A percentile compares a stretch with the other conserved stretches of the same genome.
These are phyloP conservation scores for Cynaeus angustus DNA, from an alignment of 2,888 invertebrate genomes.

Conservation along the genomic window DNA sequence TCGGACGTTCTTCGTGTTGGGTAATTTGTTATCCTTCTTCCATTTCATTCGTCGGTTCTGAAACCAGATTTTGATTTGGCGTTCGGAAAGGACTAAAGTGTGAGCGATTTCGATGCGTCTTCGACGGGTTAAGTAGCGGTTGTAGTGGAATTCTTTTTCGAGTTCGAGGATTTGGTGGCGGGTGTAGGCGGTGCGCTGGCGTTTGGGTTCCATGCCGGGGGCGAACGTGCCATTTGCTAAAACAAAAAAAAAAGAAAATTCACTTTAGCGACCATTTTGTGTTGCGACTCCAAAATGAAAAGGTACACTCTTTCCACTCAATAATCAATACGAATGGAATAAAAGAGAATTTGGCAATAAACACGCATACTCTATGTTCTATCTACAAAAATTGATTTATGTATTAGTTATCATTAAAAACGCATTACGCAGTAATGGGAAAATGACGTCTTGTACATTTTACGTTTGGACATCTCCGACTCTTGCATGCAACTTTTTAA, in stretches of 20 bases:
- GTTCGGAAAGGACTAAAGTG: constrained; percentile 92
- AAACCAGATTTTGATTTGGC: constrained; percentile 94
- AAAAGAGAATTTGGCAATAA: constrained; percentile 8
- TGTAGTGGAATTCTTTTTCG: constrained; percentile 98
- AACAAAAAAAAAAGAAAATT: constrained; percentile 68
- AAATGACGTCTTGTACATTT: constrained; percentile 40
- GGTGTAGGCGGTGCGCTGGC: constrained; percentile 97
- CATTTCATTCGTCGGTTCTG: constrained; percentile 90
- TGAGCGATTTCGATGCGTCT: constrained; percentile 98
- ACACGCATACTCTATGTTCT: not conserved
- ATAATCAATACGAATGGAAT: not conserved
- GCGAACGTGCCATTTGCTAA: constrained; percentile 90
- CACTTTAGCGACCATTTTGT: too few species aligned
- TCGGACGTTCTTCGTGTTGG: constrained; percentile 85
- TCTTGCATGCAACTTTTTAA: constrained; percentile 21
- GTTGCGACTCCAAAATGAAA: too few species aligned
- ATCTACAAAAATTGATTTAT: constrained; percentile 59
- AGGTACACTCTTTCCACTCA: too few species aligned
- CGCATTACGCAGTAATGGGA: constrained; percentile 31
- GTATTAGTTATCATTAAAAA: constrained; percentile 49
- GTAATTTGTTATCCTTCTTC: constrained; percentile 92
- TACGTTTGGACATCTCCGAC: not conserved
- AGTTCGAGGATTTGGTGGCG: constrained; percentile 97
- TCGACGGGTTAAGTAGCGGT: constrained; percentile 95
- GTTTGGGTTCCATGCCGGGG: constrained; percentile 95